Evolutionary conservation across 2,113 vertebrate species (phyloP).

Genomic region (Tupaia chinensis): DNA sequence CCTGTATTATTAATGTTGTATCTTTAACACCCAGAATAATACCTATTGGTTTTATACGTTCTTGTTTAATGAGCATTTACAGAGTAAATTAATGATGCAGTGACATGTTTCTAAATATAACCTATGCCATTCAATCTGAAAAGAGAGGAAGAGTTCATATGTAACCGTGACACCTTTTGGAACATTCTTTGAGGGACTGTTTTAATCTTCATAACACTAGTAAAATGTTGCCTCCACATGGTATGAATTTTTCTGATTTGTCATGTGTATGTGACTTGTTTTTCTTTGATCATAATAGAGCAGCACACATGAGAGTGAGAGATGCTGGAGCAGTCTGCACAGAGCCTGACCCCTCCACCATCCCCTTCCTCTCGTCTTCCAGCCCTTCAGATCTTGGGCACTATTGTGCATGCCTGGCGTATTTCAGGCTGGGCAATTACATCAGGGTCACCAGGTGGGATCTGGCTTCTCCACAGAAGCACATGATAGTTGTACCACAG

Average conservation of each 20-base stretch:
- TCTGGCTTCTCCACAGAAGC: too few relatives aligned
- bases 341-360: too few relatives aligned
- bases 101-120: neutral
- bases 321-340: too few relatives aligned
- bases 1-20: neutral
- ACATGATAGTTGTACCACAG: too few relatives aligned
- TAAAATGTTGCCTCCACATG: neutral
- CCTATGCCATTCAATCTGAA: neutral
- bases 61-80: neutral
- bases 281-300: too few relatives aligned
- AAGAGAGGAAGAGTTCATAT: neutral
- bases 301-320: too few relatives aligned
- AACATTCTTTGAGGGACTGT: conserved; percentile 8
- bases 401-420: too few relatives aligned
- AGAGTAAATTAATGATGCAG: neutral
- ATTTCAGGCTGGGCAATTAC: too few relatives aligned
- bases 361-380: too few relatives aligned
- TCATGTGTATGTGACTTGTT: neutral
- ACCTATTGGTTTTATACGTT: neutral
- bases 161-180: neutral
- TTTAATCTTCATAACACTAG: neutral
- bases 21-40: neutral
- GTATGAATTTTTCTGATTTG: neutral
- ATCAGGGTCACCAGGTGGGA: too few relatives aligned
- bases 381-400: too few relatives aligned